Evolutionary conservation across 2,113 vertebrate genomes (phyloP).

Genomic region (Crotalus tigris): DNA sequence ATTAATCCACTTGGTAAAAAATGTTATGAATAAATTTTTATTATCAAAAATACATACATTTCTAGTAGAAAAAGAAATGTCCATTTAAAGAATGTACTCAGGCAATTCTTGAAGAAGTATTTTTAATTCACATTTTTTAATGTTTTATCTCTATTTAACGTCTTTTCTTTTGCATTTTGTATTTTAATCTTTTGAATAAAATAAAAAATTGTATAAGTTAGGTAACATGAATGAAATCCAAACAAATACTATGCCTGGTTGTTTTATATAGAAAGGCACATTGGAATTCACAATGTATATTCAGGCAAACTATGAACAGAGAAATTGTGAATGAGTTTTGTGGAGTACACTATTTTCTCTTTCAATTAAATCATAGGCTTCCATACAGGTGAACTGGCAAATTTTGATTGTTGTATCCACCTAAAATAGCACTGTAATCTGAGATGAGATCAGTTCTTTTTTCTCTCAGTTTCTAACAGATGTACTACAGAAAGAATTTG

Average conservation of each 20-base stretch:
- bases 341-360: background rate
- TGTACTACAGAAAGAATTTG: background rate
- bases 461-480: background rate
- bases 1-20: background rate
- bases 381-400: background rate
- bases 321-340: background rate
- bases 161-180: no score
- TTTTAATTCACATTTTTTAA: no score
- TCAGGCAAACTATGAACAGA: background rate
- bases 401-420: background rate
- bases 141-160: no score
- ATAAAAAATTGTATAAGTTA: background rate
- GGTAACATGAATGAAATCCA: background rate
- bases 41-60: background rate
- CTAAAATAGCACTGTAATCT: background rate
- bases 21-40: background rate
- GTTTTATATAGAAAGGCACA: background rate
- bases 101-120: no score
- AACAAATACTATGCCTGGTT: background rate
- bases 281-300: background rate
- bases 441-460: background rate
- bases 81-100: background rate
- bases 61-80: background rate
- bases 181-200: no score
- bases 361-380: background rate